These are phyloP conservation scores for Vulpes lagopus DNA, from an alignment of 2,113 vertebrate genomes.

Conservation along the genomic window DNA sequence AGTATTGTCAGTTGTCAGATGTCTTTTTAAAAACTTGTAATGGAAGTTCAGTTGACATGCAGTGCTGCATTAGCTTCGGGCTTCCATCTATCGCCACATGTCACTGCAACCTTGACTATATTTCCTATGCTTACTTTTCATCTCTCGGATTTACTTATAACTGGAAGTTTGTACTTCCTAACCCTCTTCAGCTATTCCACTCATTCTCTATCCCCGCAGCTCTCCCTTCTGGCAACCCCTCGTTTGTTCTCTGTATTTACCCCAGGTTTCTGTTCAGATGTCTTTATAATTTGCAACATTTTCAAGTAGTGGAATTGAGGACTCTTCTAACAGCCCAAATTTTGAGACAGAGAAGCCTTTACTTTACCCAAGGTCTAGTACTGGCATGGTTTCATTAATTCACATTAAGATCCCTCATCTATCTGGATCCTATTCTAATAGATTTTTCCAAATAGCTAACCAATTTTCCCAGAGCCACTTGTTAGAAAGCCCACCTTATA, in stretches of 20 bases:
- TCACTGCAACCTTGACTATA: background rate
- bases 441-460: background rate
- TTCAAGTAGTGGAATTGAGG: background rate
- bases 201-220: background rate
- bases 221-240: background rate
- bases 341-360: background rate
- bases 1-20: background rate
- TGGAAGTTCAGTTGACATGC: background rate
- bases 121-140: background rate
- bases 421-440: background rate
- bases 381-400: background rate
- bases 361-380: background rate
- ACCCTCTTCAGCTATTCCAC: background rate
- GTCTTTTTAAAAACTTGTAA: background rate
- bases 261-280: background rate
- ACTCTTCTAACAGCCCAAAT: background rate
- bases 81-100: background rate
- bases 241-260: background rate
- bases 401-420: background rate
- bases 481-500: background rate
- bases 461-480: background rate
- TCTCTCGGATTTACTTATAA: background rate
- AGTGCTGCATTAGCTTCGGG: background rate
- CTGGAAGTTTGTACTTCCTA: background rate
- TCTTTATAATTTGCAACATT: background rate